phyloP scores from a whole-genome alignment of 1,140 invertebrate species.

The Drosophila kikkawai region DNA sequence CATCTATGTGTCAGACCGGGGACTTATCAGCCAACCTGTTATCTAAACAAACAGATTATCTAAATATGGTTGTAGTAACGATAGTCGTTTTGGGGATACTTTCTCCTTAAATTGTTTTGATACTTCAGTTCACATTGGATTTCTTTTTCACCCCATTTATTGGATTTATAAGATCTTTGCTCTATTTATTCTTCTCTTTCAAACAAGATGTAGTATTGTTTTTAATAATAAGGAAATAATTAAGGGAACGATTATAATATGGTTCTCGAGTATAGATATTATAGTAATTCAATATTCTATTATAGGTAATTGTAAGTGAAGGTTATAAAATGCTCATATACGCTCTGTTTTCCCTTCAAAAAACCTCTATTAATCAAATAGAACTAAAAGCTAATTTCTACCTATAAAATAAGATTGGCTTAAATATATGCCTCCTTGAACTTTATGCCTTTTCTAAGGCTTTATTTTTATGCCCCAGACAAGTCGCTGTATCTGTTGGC shows the following conservation, averaged over 20 bases:
- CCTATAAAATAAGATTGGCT: conserved; percentile 18
- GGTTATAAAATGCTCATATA: too few species aligned
- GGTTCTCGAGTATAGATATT: too few species aligned
- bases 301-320: too few species aligned
- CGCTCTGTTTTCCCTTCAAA: neutral
- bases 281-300: too few species aligned
- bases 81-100: neutral
- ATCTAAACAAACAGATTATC: too few species aligned
- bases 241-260: too few species aligned
- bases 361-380: conserved; percentile 7
- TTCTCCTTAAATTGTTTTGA: neutral
- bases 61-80: neutral
- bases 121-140: neutral
- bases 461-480: conserved; percentile 49
- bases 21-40: too few species aligned
- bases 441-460: conserved; percentile 44
- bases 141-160: neutral
- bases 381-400: neutral
- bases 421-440: conserved; percentile 14
- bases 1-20: too few species aligned
- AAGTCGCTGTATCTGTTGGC: conserved; percentile 31
- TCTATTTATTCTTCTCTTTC: neutral
- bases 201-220: neutral
- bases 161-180: neutral
- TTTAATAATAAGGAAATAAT: too few species aligned